Conservation (phyloP, 2,113 vertebrate species). For the Meriones unguiculatus region DNA sequence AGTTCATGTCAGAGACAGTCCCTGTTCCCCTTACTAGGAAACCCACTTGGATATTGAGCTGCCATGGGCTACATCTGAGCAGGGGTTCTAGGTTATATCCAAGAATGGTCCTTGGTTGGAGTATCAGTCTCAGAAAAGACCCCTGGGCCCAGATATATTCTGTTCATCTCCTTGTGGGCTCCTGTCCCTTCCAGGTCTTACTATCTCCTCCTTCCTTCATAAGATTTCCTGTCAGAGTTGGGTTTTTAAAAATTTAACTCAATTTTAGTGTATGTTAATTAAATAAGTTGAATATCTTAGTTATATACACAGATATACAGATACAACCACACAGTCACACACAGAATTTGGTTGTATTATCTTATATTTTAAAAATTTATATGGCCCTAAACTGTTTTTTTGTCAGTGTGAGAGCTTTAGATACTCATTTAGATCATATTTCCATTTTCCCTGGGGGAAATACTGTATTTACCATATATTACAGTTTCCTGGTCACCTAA, state of each 20-base stretch:
- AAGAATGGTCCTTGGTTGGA: no score
- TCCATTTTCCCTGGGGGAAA: not conserved
- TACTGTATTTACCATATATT: not conserved
- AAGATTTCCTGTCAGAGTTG: no score
- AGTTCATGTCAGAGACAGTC: no score
- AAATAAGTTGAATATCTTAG: constrained; percentile 18
- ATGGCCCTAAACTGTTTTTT: not conserved
- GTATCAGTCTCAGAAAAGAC: no score
- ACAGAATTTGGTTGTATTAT: not conserved
- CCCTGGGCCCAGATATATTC: no score
- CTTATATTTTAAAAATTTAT: not conserved
- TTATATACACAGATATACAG: not conserved
- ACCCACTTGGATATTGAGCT: no score
- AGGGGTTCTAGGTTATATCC: no score
- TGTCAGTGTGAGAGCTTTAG: not conserved
- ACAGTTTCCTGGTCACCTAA: not conserved
- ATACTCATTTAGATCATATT: not conserved
- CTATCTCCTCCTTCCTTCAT: no score
- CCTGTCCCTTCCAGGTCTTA: no score
- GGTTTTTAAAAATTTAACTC: not conserved
- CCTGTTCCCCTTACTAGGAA: no score
- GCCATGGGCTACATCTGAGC: no score
- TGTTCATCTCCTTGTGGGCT: no score
- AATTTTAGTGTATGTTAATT: constrained; percentile 49
- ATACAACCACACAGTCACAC: not conserved